Evolutionary conservation across 2,797 vertebrate genomes (phyloP).

Genomic region (Eupleurogrammus muticus): DNA sequence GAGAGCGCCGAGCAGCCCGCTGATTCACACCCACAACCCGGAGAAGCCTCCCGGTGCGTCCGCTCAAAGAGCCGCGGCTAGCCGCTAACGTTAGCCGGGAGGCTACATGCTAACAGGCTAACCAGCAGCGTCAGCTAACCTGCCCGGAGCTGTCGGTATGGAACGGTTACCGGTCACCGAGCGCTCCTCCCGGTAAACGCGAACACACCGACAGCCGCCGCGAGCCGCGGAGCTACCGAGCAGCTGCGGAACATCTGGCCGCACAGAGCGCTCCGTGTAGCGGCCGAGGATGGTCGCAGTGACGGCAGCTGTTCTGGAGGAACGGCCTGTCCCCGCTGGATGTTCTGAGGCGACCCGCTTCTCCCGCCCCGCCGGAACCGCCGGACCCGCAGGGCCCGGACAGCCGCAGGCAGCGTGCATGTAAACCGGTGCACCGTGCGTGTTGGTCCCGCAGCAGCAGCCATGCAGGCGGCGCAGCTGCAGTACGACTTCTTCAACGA

Average conservation of each 20-base stretch:
- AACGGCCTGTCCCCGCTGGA: constrained; percentile 35
- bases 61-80: background rate
- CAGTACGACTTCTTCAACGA: constrained; percentile 95
- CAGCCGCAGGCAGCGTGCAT: constrained; percentile 37
- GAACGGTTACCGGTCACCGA: constrained; percentile 16
- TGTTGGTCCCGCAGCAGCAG: constrained; percentile 50
- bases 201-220: constrained; percentile 7
- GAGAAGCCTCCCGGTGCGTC: background rate
- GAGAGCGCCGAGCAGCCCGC: constrained; percentile 6
- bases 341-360: constrained; percentile 26
- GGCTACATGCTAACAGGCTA: constrained; percentile 44
- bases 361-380: constrained; percentile 16
- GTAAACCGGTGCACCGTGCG: constrained; percentile 39
- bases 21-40: constrained; percentile 18
- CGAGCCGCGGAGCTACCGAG: constrained; percentile 32
- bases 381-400: constrained; percentile 20
- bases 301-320: constrained; percentile 50
- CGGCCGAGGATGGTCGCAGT: constrained; percentile 61
- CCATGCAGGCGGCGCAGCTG: constrained; percentile 91
- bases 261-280: constrained; percentile 7
- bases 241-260: constrained; percentile 43
- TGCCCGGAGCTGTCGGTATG: constrained; percentile 9
- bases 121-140: constrained; percentile 9
- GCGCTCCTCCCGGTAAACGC: constrained; percentile 24
- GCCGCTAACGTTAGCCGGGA: constrained; percentile 13